These are phyloP conservation scores for Nerophis lumbriciformis DNA, from an alignment of 2,113 vertebrate species.

Conservation along the genomic window DNA sequence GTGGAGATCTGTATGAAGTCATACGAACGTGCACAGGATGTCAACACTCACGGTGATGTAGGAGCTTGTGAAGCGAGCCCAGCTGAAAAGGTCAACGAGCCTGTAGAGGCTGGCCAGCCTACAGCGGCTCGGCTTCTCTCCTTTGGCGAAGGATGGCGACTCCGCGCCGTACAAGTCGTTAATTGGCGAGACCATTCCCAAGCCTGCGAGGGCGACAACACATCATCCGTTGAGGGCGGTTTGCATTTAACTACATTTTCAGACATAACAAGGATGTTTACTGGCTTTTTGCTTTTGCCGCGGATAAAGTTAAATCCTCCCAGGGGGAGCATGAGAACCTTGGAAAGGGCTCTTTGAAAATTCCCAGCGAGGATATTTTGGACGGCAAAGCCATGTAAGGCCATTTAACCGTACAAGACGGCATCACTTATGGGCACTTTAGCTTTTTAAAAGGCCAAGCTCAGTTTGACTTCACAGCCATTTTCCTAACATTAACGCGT, in stretches of 20 bases:
- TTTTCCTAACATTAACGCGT: constrained; percentile 11
- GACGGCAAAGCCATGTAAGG: constrained; percentile 46
- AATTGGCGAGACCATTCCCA: constrained; percentile 85
- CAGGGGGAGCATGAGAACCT: constrained; percentile 21
- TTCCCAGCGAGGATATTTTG: constrained; percentile 44
- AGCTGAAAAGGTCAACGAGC: constrained; percentile 86
- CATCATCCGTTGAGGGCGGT: constrained; percentile 9
- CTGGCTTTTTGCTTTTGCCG: constrained; percentile 8
- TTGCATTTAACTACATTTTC: constrained; percentile 6
- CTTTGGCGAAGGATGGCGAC: constrained; percentile 80
- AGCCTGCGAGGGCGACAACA: constrained; percentile 65
- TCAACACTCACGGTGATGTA: constrained; percentile 85
- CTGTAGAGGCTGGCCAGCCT: constrained; percentile 89
- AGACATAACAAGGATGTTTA: constrained; percentile 17
- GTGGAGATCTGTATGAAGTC: constrained; percentile 13
- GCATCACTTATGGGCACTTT: constrained; percentile 40
- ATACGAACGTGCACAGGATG: constrained; percentile 31
- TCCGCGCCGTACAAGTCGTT: constrained; percentile 85
- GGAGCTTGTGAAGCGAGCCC: constrained; percentile 85
- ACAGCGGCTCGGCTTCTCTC: constrained; percentile 87
- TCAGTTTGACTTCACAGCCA: constrained; percentile 16
- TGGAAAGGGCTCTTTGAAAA: constrained; percentile 32
- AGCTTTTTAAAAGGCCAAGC: constrained; percentile 28
- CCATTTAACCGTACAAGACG: constrained; percentile 29
- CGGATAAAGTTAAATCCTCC: constrained; percentile 23